phyloP scores from a whole-genome alignment of 2,888 invertebrate genomes.

The Erebia aethiops region DNA sequence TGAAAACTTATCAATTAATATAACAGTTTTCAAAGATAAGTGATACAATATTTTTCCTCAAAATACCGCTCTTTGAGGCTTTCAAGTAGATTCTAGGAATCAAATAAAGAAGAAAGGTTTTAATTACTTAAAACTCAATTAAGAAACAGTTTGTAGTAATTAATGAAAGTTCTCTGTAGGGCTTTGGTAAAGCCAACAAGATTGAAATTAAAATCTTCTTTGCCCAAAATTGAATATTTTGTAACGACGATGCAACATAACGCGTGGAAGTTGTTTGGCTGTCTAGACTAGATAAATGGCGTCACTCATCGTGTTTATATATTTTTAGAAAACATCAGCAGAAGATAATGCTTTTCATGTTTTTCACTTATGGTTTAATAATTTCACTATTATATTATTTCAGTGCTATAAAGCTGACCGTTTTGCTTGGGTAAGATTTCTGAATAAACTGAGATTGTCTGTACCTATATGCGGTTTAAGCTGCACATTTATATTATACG shows the following conservation, averaged over 20 bases:
- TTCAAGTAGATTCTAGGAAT: background rate
- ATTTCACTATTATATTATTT: no score
- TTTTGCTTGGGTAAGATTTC: no score
- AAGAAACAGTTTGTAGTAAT: slow-evolving; percentile 3
- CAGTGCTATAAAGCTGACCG: no score
- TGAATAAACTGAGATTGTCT: no score
- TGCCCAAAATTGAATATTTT: background rate
- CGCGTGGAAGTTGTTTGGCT: background rate
- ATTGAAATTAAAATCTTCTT: background rate
- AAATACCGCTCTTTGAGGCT: no score
- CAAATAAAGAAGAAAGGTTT: background rate
- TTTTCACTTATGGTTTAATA: no score
- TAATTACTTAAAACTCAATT: background rate
- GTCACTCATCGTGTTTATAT: background rate
- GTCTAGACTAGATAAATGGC: background rate
- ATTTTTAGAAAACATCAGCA: background rate
- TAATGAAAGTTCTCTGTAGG: background rate
- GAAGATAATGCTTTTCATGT: background rate
- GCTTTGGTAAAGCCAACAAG: background rate
- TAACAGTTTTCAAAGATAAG: no score
- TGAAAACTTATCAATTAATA: no score
- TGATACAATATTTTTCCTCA: no score
- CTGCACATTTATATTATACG: no score
- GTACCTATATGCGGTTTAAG: no score
- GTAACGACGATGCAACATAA: background rate